A percentile compares a stretch with the other conserved stretches of the same genome.
Conservation (phyloP, 2,113 vertebrate species). For the Larimichthys polyactis region DNA sequence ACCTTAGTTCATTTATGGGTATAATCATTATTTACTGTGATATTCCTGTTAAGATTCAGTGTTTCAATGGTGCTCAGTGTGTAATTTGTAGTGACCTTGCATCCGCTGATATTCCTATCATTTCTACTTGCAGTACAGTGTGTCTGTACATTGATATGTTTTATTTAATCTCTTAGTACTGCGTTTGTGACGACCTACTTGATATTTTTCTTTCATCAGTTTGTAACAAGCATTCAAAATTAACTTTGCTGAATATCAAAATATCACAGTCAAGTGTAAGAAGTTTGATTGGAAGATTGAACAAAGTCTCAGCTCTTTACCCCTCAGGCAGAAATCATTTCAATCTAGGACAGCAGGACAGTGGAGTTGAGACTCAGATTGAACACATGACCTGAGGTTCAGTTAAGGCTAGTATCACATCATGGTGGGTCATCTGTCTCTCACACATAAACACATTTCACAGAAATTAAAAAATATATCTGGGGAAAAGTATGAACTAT, state of each 20-base stretch:
- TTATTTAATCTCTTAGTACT: background rate
- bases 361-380: background rate
- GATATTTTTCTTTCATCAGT: background rate
- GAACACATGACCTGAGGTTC: background rate
- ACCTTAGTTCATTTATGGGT: background rate
- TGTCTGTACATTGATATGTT: background rate
- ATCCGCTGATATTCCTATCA: conserved; percentile 4
- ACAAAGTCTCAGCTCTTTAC: background rate
- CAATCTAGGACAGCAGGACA: conserved; percentile 12
- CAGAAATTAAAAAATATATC: background rate
- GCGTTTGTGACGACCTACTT: background rate
- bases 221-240: background rate
- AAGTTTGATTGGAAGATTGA: background rate
- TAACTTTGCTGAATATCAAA: background rate
- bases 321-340: background rate
- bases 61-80: background rate
- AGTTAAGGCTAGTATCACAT: too few species aligned
- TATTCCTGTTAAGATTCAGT: background rate
- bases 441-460: background rate
- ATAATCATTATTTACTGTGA: background rate
- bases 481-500: too few species aligned
- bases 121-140: background rate
- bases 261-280: background rate
- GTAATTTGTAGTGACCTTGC: conserved; percentile 1
- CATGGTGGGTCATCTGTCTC: too few species aligned